Evolutionary conservation across 2,797 vertebrate genomes (phyloP), one percentile per base, ranked within the genome.

Genomic region (Myotis planiceps): DNA sequence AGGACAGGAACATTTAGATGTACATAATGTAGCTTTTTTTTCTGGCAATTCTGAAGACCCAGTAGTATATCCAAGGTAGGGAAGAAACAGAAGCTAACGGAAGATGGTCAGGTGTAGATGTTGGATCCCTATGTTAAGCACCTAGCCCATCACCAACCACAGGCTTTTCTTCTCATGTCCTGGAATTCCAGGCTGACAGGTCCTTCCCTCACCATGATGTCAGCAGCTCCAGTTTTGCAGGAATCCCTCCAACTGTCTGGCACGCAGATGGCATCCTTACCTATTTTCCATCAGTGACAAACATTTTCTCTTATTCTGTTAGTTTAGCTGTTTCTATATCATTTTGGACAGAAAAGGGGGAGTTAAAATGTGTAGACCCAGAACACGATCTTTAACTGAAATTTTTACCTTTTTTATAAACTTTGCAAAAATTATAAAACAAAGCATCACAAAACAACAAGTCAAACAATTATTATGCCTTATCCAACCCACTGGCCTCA

Each of bases 391-490:
- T 93, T 89, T 79, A 58, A 68, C 81, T 85, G 60, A 72, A 93
- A 86, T 83, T 87, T 55, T 86, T 14, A 76, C 71, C 34, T 96
- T 94, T 75, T 49, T 87, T 94, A 45, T 83, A 92, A 68, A 94
- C 23, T 72, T 86, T 87, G 6, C 39, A 96, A 95, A 95, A 75
- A 87, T 80, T 74, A 27, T 86, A 80, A 92, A 90, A 82, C 25
- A 79, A 88, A 94, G 39, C 45, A 51, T 66, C 89, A 80, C 15
- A 82, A 85, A 95, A 75, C 32, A 96, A 81, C 39, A 66, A 37
- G 63, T 88, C 89, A 86, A 95, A 95, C 45, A 81, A 90, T 78
- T 93, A 81, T 37, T 78, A 65, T 90, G 49, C 66, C 53, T 96
- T 81, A 68, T 63, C 53, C 89, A 96, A 68, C 66, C 42, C 58